Percentiles rank a stretch among this genome's conserved stretches.
These are phyloP conservation scores for Porites rus DNA, from an alignment of 92 coral and sea anemone species.

Conservation along the genomic window DNA sequence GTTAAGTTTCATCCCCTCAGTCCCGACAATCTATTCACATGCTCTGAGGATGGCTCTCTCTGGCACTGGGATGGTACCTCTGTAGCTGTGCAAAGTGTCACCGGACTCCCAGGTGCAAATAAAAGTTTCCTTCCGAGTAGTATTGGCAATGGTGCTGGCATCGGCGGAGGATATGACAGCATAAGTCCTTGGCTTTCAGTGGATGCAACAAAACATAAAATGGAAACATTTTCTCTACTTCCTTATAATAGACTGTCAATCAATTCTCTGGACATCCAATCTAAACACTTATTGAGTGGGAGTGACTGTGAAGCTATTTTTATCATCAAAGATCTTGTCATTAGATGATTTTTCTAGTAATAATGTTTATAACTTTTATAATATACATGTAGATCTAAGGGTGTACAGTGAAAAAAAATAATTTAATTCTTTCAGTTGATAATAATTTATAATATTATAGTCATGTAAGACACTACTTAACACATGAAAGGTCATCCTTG, in stretches of 20 bases:
- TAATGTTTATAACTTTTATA: conserved; percentile 30
- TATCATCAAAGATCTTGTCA: conserved; percentile 85
- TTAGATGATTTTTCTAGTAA: conserved; percentile 55
- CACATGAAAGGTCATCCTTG: too few relatives aligned
- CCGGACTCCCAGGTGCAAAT: conserved; percentile 54
- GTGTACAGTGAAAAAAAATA: conserved; percentile 28
- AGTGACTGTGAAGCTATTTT: conserved; percentile 98
- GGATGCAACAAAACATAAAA: conserved; percentile 96
- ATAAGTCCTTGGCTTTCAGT: conserved; percentile 97
- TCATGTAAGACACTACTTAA: too few relatives aligned
- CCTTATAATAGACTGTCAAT: conserved; percentile 93
- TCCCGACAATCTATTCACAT: conserved; percentile 95
- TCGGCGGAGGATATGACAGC: conserved; percentile 57
- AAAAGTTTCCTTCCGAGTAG: conserved; percentile 46
- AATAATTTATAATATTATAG: too few relatives aligned
- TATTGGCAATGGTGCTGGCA: conserved; percentile 63
- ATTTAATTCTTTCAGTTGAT: background rate
- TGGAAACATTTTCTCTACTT: conserved; percentile 94
- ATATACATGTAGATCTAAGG: background rate
- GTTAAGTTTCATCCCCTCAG: conserved; percentile 91
- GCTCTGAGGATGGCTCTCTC: conserved; percentile 97
- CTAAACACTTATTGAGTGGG: conserved; percentile 92
- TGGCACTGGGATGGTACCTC: conserved; percentile 99
- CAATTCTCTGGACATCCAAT: conserved; percentile 92
- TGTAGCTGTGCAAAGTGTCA: conserved; percentile 66